Base-by-base conservation (phyloP, 1,140 invertebrate species). In the Batillaria attramentaria region DNA sequence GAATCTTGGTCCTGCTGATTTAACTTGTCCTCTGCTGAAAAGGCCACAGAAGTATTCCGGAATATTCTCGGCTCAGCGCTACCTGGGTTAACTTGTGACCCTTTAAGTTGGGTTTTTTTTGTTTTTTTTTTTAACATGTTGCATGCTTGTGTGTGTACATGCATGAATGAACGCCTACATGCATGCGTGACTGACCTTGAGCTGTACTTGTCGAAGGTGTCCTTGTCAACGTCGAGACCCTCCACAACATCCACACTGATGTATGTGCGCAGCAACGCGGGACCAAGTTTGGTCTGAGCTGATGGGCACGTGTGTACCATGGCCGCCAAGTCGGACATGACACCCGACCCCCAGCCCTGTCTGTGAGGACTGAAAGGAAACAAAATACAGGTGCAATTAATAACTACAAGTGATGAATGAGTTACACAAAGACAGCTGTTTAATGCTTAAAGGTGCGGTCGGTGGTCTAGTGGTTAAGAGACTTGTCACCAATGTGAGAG, bases 181-280 rank as follows among this genome's bases (percentile, higher is more conserved):
- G 33, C 57, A 62, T 31, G 2, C 54, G 3, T 8, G 24, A 37
- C 81, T 75, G 6, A 80, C 81, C 81, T 83, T 46, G 79, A 42
- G 20, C 57, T 54, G 72, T 80, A 83, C 50, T 83, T 83, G 68
- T 83, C 81, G 72, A 83, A 83, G 42, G 73, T 72, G 42, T 83
- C 81, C 33, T 77, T 80, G 69, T 83, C 81, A 1, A 83, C 79
- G 57, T 83, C 81, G 37, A 80, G 79, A 13, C 81, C 81, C 72
- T 83, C 81, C 16, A 83, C 81, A 24, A 83, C 79, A 62, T 83
- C 79, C 31, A 81, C 81, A 68, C 65, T 76, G 70, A 77, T 46
- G 37, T 83, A 81, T n/a, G 68, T 69, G 8, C 76, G 42, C 8
- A 83, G 62, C 31, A 83, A 42, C 2, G 79, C 81, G n/a, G 81